A percentile compares a stretch with the other conserved stretches of the same genome.
Conservation (phyloP, 2,888 invertebrate genomes). For the Callosobruchus maculatus region DNA sequence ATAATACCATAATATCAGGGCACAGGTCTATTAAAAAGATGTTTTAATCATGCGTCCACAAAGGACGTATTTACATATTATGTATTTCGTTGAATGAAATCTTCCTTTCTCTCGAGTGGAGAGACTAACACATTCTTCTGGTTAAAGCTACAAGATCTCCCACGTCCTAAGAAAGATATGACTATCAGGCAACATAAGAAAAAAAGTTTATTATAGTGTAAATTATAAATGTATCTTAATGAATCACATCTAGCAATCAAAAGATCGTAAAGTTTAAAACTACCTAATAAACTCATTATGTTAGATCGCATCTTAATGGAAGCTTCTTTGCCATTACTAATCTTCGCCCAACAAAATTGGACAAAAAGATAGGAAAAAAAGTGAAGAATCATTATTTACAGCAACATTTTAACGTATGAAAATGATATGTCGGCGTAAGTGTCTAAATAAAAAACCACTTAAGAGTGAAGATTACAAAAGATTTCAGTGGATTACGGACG, state of each 20-base stretch:
- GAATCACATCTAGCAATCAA: background rate
- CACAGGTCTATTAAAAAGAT: too few species aligned
- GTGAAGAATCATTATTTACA: background rate
- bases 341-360: background rate
- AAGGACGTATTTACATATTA: too few species aligned
- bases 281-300: background rate
- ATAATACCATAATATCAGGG: too few species aligned
- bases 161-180: background rate
- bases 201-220: background rate
- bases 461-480: conserved; percentile 12
- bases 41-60: too few species aligned
- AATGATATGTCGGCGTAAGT: background rate
- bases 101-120: background rate
- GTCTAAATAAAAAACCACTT: background rate
- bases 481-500: conserved; percentile 18
- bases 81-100: too few species aligned
- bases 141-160: background rate
- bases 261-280: background rate
- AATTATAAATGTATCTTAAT: background rate
- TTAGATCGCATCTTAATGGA: background rate
- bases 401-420: background rate
- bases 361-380: background rate
- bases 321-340: background rate
- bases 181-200: background rate
- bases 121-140: background rate